Conservation (phyloP, 2,888 invertebrate genomes). For the Oscheius sp. region DNA sequence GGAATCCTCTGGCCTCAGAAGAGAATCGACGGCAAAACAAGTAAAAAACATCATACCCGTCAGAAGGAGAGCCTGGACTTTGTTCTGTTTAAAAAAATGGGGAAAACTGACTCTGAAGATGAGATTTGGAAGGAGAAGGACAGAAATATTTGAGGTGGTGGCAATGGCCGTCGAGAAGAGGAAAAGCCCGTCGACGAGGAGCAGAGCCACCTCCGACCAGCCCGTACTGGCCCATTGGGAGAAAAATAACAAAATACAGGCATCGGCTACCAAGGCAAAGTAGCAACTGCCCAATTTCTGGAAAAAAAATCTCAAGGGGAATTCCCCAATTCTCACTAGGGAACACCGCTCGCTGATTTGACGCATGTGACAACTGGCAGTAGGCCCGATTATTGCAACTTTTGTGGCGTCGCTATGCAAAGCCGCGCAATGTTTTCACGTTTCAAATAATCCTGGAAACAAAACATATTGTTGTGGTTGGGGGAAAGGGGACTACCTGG, state of each 20-base stretch:
- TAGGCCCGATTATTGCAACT: conserved; percentile 6
- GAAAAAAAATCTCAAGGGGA: neutral
- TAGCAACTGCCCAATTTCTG: conserved; percentile 21
- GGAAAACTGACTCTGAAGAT: neutral
- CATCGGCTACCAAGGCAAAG: conserved; percentile 22
- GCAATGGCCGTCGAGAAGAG: conserved; percentile 18
- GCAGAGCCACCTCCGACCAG: conserved; percentile 3
- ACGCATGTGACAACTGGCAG: conserved; percentile 28
- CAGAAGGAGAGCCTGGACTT: conserved; percentile 11
- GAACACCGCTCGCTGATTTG: conserved; percentile 21
- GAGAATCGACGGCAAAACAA: conserved; percentile 13
- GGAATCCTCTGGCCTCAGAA: conserved; percentile 3
- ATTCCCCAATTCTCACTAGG: neutral
- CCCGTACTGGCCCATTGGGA: conserved; percentile 10
- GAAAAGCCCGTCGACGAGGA: conserved; percentile 8
- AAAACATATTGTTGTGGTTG: no score
- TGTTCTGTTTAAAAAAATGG: neutral
- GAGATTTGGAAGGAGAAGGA: conserved; percentile 17
- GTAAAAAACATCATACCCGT: conserved; percentile 20
- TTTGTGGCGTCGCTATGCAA: conserved; percentile 2
- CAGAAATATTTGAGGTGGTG: neutral
- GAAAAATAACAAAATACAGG: conserved; percentile 7
- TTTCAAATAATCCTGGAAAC: no score
- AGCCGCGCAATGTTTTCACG: neutral
- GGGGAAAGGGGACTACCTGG: no score